Conservation (phyloP, 2,888 invertebrate species). For the Drosophila leonis region DNA sequence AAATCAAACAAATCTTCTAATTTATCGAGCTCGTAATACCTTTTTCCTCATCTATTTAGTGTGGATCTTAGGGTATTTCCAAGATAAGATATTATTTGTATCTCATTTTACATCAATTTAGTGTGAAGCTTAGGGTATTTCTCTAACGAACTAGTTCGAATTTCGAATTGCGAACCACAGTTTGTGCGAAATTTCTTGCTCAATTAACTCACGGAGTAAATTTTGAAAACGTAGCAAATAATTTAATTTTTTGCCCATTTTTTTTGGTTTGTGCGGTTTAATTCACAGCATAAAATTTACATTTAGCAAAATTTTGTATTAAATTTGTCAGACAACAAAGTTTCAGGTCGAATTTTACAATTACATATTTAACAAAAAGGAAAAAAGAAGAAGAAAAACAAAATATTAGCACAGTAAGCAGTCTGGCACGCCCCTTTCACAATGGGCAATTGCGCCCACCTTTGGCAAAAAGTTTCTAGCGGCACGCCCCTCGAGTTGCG, state of each 20-base stretch:
- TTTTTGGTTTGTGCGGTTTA: conserved; percentile 39
- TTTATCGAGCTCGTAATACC: too few relatives aligned
- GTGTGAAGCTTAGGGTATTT: not conserved
- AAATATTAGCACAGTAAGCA: conserved; percentile 31
- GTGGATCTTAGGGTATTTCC: too few relatives aligned
- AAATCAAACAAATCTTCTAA: too few relatives aligned
- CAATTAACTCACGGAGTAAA: conserved; percentile 27
- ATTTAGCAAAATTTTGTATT: conserved; percentile 36
- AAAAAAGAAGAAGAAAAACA: conserved; percentile 5
- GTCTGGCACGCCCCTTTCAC: conserved; percentile 20
- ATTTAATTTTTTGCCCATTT: not conserved
- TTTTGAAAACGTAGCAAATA: conserved; percentile 26
- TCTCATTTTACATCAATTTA: not conserved
- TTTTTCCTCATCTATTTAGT: too few relatives aligned
- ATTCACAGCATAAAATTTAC: conserved; percentile 34
- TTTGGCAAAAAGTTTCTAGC: conserved; percentile 36
- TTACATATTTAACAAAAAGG: conserved; percentile 39
- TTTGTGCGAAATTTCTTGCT: conserved; percentile 12
- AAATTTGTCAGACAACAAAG: conserved; percentile 34
- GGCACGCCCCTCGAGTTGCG: conserved; percentile 1
- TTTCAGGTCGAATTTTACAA: conserved; percentile 45
- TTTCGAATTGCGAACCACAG: not conserved
- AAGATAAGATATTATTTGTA: not conserved
- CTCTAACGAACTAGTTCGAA: not conserved
- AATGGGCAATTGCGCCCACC: conserved; percentile 35